Evolutionary conservation across 2,113 vertebrate genomes (phyloP).

Genomic region (Ptilonorhynchus violaceus): DNA sequence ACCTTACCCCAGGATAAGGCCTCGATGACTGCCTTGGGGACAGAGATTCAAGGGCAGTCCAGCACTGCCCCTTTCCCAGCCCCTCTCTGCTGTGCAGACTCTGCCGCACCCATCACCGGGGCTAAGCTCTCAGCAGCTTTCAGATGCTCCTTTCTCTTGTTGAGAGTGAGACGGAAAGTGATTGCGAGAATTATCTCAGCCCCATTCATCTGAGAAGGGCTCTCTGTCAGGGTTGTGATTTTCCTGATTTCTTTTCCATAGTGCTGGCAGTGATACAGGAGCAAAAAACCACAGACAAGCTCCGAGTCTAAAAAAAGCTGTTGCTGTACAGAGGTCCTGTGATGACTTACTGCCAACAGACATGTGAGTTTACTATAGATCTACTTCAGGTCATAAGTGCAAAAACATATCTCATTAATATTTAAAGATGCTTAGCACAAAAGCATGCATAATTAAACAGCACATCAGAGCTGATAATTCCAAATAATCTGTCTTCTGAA

Average conservation of each 20-base stretch:
- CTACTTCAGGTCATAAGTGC: slow-evolving; percentile 59
- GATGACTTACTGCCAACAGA: slow-evolving; percentile 39
- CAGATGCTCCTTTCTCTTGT: neutral
- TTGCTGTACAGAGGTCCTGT: neutral
- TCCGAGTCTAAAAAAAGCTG: neutral
- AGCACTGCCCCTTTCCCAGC: neutral
- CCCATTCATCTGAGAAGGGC: neutral
- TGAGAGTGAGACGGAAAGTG: neutral
- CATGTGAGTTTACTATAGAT: slow-evolving; percentile 44
- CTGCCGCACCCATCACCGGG: neutral
- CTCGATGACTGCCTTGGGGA: neutral
- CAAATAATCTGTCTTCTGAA: slow-evolving; percentile 73
- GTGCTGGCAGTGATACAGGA: neutral
- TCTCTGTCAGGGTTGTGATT: neutral
- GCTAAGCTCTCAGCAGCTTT: neutral
- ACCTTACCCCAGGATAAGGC: too few relatives aligned
- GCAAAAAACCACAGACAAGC: neutral
- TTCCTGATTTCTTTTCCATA: neutral
- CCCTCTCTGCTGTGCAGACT: fast-evolving
- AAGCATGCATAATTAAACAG: slow-evolving; percentile 77
- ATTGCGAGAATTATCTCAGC: neutral
- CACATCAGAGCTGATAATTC: slow-evolving; percentile 56
- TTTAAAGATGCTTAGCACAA: slow-evolving; percentile 73
- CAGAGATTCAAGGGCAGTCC: neutral
- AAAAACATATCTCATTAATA: slow-evolving; percentile 70